These are phyloP conservation scores for Lepidostoma basale DNA, from an alignment of 1,140 invertebrate genomes.

Conservation along the genomic window DNA sequence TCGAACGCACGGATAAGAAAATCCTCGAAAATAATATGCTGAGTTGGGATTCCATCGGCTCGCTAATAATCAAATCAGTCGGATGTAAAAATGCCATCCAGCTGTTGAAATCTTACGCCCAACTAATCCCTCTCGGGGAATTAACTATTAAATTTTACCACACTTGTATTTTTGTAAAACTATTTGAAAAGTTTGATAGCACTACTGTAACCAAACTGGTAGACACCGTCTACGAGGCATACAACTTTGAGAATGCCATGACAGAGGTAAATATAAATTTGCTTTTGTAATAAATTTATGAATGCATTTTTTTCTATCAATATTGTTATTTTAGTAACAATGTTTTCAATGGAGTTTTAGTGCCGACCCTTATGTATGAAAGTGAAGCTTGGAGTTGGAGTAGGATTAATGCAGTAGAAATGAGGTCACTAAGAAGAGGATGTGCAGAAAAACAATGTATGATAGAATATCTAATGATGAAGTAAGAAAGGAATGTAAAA, in stretches of 20 bases:
- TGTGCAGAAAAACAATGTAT: too few relatives aligned
- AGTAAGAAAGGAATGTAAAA: too few relatives aligned
- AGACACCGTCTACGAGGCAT: conserved; percentile 56
- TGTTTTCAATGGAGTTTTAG: too few relatives aligned
- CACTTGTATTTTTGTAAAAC: conserved; percentile 51
- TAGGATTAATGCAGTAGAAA: too few relatives aligned
- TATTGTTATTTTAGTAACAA: too few relatives aligned
- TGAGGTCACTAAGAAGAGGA: too few relatives aligned
- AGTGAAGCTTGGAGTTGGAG: too few relatives aligned
- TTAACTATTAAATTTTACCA: conserved; percentile 58
- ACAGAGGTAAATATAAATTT: conserved; percentile 52
- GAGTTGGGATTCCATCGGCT: conserved; percentile 57
- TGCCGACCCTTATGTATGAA: too few relatives aligned
- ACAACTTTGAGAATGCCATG: conserved; percentile 53
- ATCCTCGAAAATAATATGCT: conserved; percentile 50
- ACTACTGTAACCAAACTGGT: conserved; percentile 51
- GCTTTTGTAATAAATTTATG: too few relatives aligned
- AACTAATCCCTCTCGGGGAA: conserved; percentile 52
- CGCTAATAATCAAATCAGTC: conserved; percentile 57
- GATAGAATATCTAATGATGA: too few relatives aligned
- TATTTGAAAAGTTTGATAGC: conserved; percentile 56
- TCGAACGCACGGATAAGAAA: conserved; percentile 40
- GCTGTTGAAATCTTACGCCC: conserved; percentile 53
- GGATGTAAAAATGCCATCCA: conserved; percentile 56
- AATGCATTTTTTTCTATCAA: too few relatives aligned